Evolutionary conservation across 1,140 invertebrate species (phyloP).

Genomic region (Scaptodrosophila lebanonensis): DNA sequence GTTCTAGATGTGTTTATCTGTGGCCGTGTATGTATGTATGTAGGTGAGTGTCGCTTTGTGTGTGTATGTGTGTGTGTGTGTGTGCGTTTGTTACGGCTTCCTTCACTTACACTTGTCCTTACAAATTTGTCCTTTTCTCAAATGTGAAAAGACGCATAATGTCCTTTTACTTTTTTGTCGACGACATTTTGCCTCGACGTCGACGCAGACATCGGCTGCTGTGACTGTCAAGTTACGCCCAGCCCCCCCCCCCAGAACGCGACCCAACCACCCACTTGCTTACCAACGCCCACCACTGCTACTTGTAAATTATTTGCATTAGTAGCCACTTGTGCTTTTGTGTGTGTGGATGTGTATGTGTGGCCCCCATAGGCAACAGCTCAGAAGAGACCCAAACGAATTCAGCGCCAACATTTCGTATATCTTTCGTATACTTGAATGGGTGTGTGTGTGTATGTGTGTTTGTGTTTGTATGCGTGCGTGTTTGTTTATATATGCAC

Average conservation of each 20-base stretch:
- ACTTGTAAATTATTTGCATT: conserved; percentile 76
- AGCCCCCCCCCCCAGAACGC: conserved; percentile 28
- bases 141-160: conserved; percentile 76
- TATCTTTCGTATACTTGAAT: too few species aligned
- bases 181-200: conserved; percentile 63
- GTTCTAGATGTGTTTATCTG: background rate
- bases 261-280: background rate
- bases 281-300: conserved; percentile 53
- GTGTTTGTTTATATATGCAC: conserved; percentile 69
- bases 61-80: conserved; percentile 9
- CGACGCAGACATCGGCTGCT: conserved; percentile 41
- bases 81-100: conserved; percentile 53
- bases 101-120: conserved; percentile 75
- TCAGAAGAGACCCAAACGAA: too few species aligned
- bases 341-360: background rate
- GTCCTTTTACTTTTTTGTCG: conserved; percentile 71
- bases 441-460: conserved; percentile 17
- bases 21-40: background rate
- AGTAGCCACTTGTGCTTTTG: conserved; percentile 69
- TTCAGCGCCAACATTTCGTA: too few species aligned
- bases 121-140: conserved; percentile 76
- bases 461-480: conserved; percentile 46
- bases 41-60: background rate
- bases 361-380: too few species aligned
- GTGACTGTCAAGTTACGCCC: conserved; percentile 36